Evolutionary conservation across 1,140 invertebrate genomes (phyloP).

Genomic region (Zaprionus tsacasi): DNA sequence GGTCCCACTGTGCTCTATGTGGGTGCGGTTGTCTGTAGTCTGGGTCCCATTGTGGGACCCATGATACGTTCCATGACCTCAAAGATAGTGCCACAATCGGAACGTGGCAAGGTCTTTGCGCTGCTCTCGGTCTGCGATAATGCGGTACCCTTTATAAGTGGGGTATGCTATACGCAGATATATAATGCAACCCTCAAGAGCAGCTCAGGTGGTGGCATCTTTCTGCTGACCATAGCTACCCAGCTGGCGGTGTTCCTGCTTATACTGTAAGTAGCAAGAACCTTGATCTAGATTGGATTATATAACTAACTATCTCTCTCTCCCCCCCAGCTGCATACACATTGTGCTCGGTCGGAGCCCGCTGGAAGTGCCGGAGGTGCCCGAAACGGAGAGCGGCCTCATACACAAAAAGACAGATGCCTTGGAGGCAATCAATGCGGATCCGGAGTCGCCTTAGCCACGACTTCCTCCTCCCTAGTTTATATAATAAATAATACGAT

Average conservation of each 20-base stretch:
- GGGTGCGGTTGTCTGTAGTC: constrained; percentile 87
- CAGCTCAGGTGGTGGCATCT: constrained; percentile 86
- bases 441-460: background rate
- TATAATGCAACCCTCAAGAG: constrained; percentile 87
- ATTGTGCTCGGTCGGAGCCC: constrained; percentile 64
- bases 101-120: constrained; percentile 91
- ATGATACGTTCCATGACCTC: constrained; percentile 90
- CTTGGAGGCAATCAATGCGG: background rate
- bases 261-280: constrained; percentile 86
- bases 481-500: background rate
- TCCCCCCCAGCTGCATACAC: constrained; percentile 67
- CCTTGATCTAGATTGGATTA: too few relatives aligned
- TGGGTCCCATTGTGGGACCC: constrained; percentile 90
- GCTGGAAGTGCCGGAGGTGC: constrained; percentile 68
- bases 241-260: constrained; percentile 87
- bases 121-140: constrained; percentile 91
- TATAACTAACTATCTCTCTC: background rate
- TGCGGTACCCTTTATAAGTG: constrained; percentile 89
- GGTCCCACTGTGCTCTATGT: constrained; percentile 86
- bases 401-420: constrained; percentile 32
- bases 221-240: constrained; percentile 88
- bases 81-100: constrained; percentile 87
- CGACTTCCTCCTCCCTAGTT: background rate
- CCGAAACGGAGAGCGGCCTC: constrained; percentile 68
- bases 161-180: constrained; percentile 88